A percentile compares a stretch with the other conserved stretches of the same genome.
These are phyloP conservation scores for Caenorhabditis wallacei DNA, from an alignment of 2,888 invertebrate species.

Conservation along the genomic window DNA sequence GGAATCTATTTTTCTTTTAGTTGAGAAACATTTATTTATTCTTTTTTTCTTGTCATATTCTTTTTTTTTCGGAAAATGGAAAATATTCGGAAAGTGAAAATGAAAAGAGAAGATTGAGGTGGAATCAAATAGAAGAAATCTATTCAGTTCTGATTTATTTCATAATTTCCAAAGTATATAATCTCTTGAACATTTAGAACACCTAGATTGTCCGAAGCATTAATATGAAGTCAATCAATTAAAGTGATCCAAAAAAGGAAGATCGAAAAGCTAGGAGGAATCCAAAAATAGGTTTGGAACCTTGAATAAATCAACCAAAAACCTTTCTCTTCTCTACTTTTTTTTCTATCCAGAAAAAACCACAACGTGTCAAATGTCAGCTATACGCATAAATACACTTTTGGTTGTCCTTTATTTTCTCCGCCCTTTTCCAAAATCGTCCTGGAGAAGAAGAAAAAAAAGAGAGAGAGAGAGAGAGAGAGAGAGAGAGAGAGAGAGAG, in stretches of 20 bases:
- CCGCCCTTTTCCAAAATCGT: slow-evolving; percentile 33
- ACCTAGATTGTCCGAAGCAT: too few species aligned
- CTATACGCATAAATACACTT: slow-evolving; percentile 23
- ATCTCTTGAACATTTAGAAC: too few species aligned
- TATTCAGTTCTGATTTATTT: too few species aligned
- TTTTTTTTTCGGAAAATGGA: not conserved
- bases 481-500: too few species aligned
- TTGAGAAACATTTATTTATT: not conserved
- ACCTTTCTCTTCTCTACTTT: slow-evolving; percentile 1
- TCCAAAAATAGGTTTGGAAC: slow-evolving; percentile 3
- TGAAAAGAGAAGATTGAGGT: not conserved
- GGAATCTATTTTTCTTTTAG: slow-evolving; percentile 1
- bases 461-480: not conserved
- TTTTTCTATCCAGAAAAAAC: not conserved
- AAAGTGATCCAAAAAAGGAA: too few species aligned
- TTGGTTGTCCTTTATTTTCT: slow-evolving; percentile 22
- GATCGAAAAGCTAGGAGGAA: too few species aligned
- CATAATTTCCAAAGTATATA: too few species aligned
- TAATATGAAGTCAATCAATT: too few species aligned
- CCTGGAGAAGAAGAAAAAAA: slow-evolving; percentile 3
- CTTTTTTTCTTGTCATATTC: not conserved
- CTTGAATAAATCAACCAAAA: slow-evolving; percentile 12
- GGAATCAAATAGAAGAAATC: not conserved
- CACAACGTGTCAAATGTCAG: slow-evolving; percentile 32
- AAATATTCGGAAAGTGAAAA: slow-evolving; percentile 2